phyloP scores from a whole-genome alignment of 1,140 invertebrate species.

The Drosophila kikkawai region DNA sequence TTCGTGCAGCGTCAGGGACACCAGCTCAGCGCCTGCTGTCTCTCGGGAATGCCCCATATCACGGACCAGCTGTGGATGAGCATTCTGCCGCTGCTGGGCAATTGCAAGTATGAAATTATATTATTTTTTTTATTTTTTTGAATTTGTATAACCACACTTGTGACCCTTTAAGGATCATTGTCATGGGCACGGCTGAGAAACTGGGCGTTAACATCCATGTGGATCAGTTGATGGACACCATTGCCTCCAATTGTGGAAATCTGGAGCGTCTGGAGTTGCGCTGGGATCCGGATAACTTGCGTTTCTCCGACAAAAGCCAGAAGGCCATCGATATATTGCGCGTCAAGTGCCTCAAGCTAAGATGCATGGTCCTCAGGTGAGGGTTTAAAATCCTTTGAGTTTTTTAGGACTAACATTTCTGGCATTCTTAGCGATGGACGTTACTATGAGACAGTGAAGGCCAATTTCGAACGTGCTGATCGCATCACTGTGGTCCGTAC shows the following conservation, averaged over 20 bases:
- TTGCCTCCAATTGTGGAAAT: conserved; percentile 96
- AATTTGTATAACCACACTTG: neutral
- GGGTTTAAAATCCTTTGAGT: conserved; percentile 45
- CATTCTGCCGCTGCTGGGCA: conserved; percentile 94
- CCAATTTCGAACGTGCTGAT: conserved; percentile 99
- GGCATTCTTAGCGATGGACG: conserved; percentile 94
- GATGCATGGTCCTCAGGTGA: conserved; percentile 93
- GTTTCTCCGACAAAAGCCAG: conserved; percentile 99
- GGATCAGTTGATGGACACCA: conserved; percentile 98
- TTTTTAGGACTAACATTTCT: no score
- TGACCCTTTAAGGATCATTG: conserved; percentile 92
- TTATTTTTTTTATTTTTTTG: neutral
- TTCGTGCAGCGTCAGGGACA: conserved; percentile 95
- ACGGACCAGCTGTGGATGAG: conserved; percentile 98
- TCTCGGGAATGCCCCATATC: conserved; percentile 98
- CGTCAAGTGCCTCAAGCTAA: conserved; percentile 94
- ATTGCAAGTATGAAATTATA: conserved; percentile 91
- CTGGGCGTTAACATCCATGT: conserved; percentile 98
- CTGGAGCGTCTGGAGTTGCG: conserved; percentile 95
- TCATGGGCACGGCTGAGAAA: conserved; percentile 98
- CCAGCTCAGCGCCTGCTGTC: conserved; percentile 93
- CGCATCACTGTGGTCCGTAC: conserved; percentile 97
- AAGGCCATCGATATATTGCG: conserved; percentile 96
- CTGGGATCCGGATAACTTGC: conserved; percentile 99
- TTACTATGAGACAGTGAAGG: conserved; percentile 99